Evolutionary conservation across 2,797 vertebrate genomes (phyloP).

Genomic region (Sebastes hopkinsi): DNA sequence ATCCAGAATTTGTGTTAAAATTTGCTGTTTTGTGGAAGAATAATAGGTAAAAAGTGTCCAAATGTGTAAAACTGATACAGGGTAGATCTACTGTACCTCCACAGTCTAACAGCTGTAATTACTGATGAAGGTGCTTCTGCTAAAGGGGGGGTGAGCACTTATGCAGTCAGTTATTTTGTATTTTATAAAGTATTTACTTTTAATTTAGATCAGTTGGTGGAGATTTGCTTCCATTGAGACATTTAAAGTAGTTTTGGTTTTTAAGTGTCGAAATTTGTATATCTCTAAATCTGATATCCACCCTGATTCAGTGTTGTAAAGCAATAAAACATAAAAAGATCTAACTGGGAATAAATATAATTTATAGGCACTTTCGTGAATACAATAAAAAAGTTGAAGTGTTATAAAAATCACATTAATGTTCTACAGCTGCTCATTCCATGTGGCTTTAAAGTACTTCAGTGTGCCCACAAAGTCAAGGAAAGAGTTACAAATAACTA

Average conservation of each 20-base stretch:
- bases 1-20: not conserved
- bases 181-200: not conserved
- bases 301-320: not conserved
- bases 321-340: constrained; percentile 6
- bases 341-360: not conserved
- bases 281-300: not conserved
- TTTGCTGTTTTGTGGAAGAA: not conserved
- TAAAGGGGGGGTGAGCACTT: not conserved
- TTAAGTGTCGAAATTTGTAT: not conserved
- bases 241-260: not conserved
- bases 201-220: not conserved
- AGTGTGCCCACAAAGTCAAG: not conserved
- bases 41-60: no score
- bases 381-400: not conserved
- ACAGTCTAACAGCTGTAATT: not conserved
- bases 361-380: not conserved
- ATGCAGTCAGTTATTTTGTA: not conserved
- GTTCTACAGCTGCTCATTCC: not conserved
- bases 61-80: not conserved
- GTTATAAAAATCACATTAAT: not conserved
- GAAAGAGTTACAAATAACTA: not conserved
- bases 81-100: not conserved
- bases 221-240: no score
- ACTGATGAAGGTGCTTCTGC: not conserved
- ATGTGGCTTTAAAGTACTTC: not conserved